Conservation (phyloP, 2,797 vertebrate species). For the Carduelis carduelis region DNA sequence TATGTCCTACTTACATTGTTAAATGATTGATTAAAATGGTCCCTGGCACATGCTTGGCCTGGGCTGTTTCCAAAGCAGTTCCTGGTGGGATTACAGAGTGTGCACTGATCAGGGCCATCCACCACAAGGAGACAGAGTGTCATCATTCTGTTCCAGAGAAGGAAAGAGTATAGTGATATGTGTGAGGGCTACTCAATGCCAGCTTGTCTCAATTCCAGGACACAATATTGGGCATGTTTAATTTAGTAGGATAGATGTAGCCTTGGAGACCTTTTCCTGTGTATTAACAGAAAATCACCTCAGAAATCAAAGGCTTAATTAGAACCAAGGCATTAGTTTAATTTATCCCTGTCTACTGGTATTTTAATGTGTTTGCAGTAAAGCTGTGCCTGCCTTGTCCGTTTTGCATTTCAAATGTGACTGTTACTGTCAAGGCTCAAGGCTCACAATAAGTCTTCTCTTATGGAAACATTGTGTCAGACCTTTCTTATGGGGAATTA, state of each 20-base stretch:
- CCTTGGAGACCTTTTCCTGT: neutral
- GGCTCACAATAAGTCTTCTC: neutral
- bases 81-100: neutral
- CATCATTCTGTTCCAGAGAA: neutral
- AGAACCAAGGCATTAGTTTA: neutral
- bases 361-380: neutral
- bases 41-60: neutral
- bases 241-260: constrained; percentile 2
- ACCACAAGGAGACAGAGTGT: neutral
- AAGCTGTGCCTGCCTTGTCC: neutral
- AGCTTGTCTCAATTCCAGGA: neutral
- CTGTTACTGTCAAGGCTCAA: neutral
- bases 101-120: neutral
- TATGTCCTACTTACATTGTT: neutral
- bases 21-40: neutral
- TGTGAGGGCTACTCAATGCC: neutral
- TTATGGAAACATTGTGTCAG: neutral
- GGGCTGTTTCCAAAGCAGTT: neutral
- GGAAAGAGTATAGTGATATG: neutral
- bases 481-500: neutral
- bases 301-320: constrained; percentile 39
- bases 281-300: constrained; percentile 20
- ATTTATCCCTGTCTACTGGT: neutral
- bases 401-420: neutral
- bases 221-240: neutral